Evolutionary conservation across 2,888 invertebrate genomes (phyloP).

Genomic region (Trissolcus japonicus): DNA sequence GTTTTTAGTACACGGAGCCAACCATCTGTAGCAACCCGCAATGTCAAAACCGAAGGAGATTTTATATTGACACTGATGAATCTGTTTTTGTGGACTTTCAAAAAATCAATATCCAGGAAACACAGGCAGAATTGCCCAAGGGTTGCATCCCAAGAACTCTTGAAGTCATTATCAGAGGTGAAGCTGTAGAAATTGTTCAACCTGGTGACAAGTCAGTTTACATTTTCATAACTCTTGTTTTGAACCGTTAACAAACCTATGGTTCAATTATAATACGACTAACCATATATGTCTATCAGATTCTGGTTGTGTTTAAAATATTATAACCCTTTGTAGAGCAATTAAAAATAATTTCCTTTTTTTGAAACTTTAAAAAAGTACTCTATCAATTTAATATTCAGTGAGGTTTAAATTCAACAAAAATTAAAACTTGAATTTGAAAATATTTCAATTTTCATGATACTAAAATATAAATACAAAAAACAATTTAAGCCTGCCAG

Average conservation of each 20-base stretch:
- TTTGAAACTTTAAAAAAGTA: no score
- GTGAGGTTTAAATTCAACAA: no score
- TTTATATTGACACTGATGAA: constrained; percentile 94
- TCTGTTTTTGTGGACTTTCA: constrained; percentile 98
- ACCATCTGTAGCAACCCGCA: constrained; percentile 97
- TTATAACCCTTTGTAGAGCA: no score
- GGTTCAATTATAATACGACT: no score
- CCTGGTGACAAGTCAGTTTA: constrained; percentile 84
- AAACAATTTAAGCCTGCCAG: no score
- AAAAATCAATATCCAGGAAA: constrained; percentile 98
- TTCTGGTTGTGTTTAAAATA: no score
- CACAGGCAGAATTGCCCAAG: constrained; percentile 96
- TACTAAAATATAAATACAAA: no score
- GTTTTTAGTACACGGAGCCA: constrained; percentile 88
- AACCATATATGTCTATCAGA: no score
- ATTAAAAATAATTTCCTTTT: no score
- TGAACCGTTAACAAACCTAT: background rate
- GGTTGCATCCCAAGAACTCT: constrained; percentile 98
- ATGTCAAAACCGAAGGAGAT: constrained; percentile 93
- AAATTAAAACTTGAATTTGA: no score
- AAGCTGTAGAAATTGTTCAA: constrained; percentile 97
- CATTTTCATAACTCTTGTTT: background rate
- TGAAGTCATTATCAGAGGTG: constrained; percentile 95
- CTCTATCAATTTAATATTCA: no score
- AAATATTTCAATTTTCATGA: no score